Percentiles rank a stretch among this genome's conserved stretches.
phyloP scores from a whole-genome alignment of 1,140 invertebrate genomes.

The Paracyclopina nana region DNA sequence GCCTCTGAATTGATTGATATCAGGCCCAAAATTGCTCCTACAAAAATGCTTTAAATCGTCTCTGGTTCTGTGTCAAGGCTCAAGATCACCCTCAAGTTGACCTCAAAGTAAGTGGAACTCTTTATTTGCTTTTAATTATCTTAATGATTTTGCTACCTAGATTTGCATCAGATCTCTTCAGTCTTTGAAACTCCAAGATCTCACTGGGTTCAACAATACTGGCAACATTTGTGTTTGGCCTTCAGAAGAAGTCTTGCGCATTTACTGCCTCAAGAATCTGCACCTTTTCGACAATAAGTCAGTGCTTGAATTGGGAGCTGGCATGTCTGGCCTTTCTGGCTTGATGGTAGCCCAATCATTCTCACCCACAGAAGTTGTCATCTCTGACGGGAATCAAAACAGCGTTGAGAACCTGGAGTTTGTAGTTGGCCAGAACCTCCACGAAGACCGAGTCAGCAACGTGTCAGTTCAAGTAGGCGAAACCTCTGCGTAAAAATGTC shows the following conservation, averaged over 20 bases:
- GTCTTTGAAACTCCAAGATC: too few species aligned
- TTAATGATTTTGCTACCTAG: too few species aligned
- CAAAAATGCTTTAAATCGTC: too few species aligned
- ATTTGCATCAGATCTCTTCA: too few species aligned
- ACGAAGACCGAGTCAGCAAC: slow-evolving; percentile 23
- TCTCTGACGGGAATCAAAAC: slow-evolving; percentile 57
- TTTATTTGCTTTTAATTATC: too few species aligned
- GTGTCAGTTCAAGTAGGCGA: too few species aligned
- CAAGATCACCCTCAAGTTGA: too few species aligned
- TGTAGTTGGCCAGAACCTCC: slow-evolving; percentile 39
- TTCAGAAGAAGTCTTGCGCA: slow-evolving; percentile 60
- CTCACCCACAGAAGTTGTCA: slow-evolving; percentile 33
- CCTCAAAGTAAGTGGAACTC: too few species aligned
- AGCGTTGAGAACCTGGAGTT: slow-evolving; percentile 51
- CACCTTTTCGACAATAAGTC: slow-evolving; percentile 40
- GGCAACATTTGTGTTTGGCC: slow-evolving; percentile 81
- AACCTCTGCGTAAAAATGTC: too few species aligned
- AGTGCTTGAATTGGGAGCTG: slow-evolving; percentile 57
- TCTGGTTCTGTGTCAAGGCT: too few species aligned
- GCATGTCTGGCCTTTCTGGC: slow-evolving; percentile 63
- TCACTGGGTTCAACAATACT: slow-evolving; percentile 71
- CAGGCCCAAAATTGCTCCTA: too few species aligned
- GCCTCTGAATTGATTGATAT: too few species aligned
- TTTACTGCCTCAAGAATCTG: slow-evolving; percentile 45
- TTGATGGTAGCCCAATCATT: slow-evolving; percentile 43